Conservation (phyloP, 2,113 vertebrate genomes). For the Petrocephalus zakoni region DNA sequence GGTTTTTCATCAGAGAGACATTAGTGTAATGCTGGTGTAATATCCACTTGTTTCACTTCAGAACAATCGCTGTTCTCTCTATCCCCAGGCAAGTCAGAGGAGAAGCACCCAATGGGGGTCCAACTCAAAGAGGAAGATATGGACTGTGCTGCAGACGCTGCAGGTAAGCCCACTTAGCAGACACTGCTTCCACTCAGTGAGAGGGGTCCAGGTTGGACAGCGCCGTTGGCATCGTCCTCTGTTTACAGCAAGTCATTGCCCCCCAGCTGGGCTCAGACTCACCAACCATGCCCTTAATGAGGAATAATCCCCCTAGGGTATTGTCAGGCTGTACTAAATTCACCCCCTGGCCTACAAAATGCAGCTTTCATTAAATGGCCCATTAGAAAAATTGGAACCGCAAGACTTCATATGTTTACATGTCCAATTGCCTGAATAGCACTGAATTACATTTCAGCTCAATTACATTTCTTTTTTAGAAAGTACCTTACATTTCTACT, state of each 20-base stretch:
- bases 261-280: not conserved
- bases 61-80: not conserved
- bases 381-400: not conserved
- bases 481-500: not conserved
- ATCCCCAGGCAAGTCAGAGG: constrained; percentile 29
- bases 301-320: not conserved
- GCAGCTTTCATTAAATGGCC: constrained; percentile 12
- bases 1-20: not conserved
- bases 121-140: constrained; percentile 24
- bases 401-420: not conserved
- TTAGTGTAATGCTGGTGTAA: not conserved
- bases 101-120: constrained; percentile 30
- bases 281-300: constrained; percentile 7
- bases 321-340: not conserved
- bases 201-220: not conserved
- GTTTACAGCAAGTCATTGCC: not conserved
- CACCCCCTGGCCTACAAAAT: constrained; percentile 2
- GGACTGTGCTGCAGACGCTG: constrained; percentile 36
- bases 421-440: not conserved
- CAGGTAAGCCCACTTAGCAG: constrained; percentile 38
- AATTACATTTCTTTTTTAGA: not conserved
- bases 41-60: not conserved
- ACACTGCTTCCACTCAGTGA: not conserved
- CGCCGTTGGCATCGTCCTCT: not conserved
- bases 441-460: constrained; percentile 8